Evolutionary conservation across 1,140 invertebrate genomes (phyloP), one percentile per base, ranked within the genome.

Genomic region (Drosophila mayri): DNA sequence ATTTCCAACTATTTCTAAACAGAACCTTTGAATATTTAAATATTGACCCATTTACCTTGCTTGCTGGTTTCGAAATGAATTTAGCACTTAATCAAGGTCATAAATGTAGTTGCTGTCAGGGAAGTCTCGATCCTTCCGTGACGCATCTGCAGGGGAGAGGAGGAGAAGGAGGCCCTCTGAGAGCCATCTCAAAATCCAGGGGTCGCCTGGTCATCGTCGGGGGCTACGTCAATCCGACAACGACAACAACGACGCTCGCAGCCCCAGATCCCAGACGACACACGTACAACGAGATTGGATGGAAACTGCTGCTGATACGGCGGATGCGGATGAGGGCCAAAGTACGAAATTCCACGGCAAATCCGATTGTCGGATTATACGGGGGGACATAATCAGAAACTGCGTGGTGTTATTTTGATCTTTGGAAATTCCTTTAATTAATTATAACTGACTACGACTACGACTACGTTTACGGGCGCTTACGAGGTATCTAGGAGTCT

Each of bases 291-390:
- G 25, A 38, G 35, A 30, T 58, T 63, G 73, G 41, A 55, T 61
- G 62, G 47, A 37, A 32, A 43, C 28, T 54, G 82, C 12, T 54
- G 49, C 18, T 78, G 82, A 86, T 86, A 86, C 52, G 35, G 47
- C 41, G 28, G 43, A 41, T 40, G 11, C 54, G 43, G 35, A 37
- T 37, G 50, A 54, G 50, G 84, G 50, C 46, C 84, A 86, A 86
- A 88, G 83, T 86, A 76, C 84, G 74, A 88, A 61, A 87, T 79
- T 79, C 79, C 76, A 75, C 71, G 63, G 57, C 57, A 20, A 54
- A 37, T 37, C 57, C 60, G 40, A 75, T 58, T 57, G 50, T 18
- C 37, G 55, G 67, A 73, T 74, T 54, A 55, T 11, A 46, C 20
- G 25, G 46, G 66, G 32, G 65, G 20, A 52, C 30, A 30, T 38